These are phyloP conservation scores for Parauchenoglanis punctatus DNA, from an alignment of 2,797 vertebrate genomes.

Conservation along the genomic window DNA sequence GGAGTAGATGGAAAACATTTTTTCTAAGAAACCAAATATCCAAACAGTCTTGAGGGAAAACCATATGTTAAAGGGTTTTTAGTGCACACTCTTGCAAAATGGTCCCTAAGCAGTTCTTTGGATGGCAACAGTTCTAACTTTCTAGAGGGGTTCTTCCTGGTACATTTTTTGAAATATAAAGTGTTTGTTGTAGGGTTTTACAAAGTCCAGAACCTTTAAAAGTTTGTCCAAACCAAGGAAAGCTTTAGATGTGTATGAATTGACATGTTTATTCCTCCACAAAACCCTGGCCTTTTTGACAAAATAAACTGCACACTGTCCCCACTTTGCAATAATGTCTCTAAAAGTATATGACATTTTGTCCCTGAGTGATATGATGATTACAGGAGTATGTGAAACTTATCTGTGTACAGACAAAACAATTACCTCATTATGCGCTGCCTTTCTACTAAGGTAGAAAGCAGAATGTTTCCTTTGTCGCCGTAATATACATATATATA, in stretches of 20 bases:
- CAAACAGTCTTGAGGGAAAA: slow-evolving; percentile 7
- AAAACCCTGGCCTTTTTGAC: not conserved
- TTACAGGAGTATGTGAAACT: not conserved
- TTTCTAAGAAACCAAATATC: slow-evolving; percentile 28
- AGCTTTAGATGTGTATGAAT: not conserved
- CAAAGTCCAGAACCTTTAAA: not conserved
- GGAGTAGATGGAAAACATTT: not conserved
- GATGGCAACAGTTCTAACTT: not conserved
- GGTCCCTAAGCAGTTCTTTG: not conserved
- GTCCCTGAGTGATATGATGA: not conserved
- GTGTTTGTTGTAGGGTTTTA: not conserved
- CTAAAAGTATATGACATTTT: not conserved
- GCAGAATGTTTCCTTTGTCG: not conserved
- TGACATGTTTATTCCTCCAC: not conserved
- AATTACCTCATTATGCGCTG: not conserved
- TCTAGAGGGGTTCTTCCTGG: not conserved
- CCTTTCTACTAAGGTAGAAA: not conserved
- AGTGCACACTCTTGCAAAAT: not conserved
- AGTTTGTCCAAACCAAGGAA: not conserved
- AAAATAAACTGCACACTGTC: not conserved
- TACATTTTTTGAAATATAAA: not conserved
- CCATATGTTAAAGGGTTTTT: slow-evolving; percentile 5
- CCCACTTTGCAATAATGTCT: not conserved
- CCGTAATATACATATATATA: not conserved
- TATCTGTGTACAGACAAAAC: not conserved